Evolutionary conservation across 2,113 vertebrate species (phyloP).

Genomic region (Ia io): DNA sequence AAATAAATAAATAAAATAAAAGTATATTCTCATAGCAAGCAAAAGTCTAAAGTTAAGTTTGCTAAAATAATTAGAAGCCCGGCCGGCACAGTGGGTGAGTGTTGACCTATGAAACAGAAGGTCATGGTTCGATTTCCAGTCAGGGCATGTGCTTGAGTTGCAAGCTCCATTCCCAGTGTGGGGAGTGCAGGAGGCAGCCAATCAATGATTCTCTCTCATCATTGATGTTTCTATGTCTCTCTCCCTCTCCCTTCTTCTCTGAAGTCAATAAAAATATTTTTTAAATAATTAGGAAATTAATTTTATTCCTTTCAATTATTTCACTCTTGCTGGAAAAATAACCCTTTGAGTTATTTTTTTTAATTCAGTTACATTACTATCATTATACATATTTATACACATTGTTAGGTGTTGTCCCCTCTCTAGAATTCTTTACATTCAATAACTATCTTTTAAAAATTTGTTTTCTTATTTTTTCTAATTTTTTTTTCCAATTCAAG

Average conservation of each 20-base stretch:
- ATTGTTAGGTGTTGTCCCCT: background rate
- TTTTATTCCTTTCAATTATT: background rate
- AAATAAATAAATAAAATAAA: too few relatives aligned
- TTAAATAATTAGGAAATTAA: background rate
- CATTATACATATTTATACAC: background rate
- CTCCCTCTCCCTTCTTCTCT: too few relatives aligned
- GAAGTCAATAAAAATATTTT: too few relatives aligned
- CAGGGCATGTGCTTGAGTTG: too few relatives aligned
- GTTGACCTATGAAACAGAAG: too few relatives aligned
- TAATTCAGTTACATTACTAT: background rate
- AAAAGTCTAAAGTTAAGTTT: background rate
- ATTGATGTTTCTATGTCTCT: too few relatives aligned
- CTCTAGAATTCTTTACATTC: background rate
- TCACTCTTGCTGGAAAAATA: constrained; percentile 3
- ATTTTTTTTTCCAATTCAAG: background rate
- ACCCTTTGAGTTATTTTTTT: background rate
- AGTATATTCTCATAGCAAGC: background rate
- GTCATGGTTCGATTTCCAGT: too few relatives aligned
- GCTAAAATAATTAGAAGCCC: background rate
- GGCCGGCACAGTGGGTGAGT: too few relatives aligned
- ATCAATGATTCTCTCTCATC: too few relatives aligned
- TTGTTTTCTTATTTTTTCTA: background rate
- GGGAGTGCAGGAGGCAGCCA: too few relatives aligned
- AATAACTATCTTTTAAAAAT: background rate
- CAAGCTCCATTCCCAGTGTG: too few relatives aligned